phyloP scores from a whole-genome alignment of 2,113 vertebrate genomes.

The Caranx ignobilis region DNA sequence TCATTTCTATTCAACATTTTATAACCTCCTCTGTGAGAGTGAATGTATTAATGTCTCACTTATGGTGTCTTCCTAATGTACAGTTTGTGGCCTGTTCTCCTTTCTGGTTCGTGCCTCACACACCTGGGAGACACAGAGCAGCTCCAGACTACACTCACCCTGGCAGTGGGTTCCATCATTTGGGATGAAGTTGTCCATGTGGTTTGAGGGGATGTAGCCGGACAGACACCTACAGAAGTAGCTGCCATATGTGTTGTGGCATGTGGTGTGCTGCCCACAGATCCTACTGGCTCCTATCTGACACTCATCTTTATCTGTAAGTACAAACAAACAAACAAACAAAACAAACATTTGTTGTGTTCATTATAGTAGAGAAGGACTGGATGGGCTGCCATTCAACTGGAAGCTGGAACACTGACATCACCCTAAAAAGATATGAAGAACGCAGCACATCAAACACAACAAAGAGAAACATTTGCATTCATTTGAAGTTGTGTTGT shows the following conservation, averaged over 20 bases:
- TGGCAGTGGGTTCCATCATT: constrained; percentile 95
- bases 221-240: constrained; percentile 92
- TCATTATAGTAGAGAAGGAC: neutral
- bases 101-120: neutral
- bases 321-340: neutral
- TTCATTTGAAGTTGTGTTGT: no score
- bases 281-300: constrained; percentile 88
- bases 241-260: constrained; percentile 93
- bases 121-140: no score
- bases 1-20: neutral
- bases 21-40: no score
- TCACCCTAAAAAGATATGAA: no score
- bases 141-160: constrained; percentile 79
- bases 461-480: no score
- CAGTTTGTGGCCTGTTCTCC: neutral
- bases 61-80: no score
- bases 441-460: no score
- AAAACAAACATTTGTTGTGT: neutral
- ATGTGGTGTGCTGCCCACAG: constrained; percentile 91
- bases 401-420: no score
- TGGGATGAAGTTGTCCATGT: constrained; percentile 90
- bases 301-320: constrained; percentile 95
- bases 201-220: constrained; percentile 93
- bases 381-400: neutral
- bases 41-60: neutral